Conservation (phyloP, 2,113 vertebrate genomes). For the Erythrocercus mccallii region DNA sequence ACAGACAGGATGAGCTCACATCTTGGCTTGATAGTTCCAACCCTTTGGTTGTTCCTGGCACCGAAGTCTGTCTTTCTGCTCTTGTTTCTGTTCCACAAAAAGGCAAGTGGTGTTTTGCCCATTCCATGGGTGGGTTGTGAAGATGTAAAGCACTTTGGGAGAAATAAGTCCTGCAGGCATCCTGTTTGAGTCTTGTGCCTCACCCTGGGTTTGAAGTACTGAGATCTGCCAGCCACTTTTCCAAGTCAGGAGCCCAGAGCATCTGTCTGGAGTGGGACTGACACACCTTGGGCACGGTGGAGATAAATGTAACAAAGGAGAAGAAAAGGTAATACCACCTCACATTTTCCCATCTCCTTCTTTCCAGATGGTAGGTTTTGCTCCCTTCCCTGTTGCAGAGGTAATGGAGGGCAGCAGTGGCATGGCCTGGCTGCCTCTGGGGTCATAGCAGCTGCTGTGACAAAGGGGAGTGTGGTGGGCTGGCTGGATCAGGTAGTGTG, state of each 20-base stretch:
- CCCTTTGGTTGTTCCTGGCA: not conserved
- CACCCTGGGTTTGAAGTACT: not conserved
- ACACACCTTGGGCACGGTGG: accelerated
- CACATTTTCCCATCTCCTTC: not conserved
- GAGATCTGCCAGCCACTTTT: not conserved
- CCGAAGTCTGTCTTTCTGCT: not conserved
- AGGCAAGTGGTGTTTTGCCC: not conserved
- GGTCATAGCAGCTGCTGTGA: not conserved
- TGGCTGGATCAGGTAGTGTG: not conserved
- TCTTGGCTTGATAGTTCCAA: not conserved
- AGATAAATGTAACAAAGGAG: not conserved
- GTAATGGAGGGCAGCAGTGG: accelerated
- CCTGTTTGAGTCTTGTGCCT: not conserved
- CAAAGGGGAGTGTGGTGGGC: not conserved
- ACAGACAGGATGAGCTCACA: accelerated
- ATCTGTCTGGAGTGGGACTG: accelerated
- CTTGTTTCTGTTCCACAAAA: not conserved
- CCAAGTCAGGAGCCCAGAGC: not conserved
- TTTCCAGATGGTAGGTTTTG: not conserved
- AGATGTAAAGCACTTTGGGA: not conserved
- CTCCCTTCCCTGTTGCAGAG: not conserved
- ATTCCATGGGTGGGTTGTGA: not conserved
- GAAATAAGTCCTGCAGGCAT: not conserved
- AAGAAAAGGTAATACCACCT: not conserved
- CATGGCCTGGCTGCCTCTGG: not conserved